Evolutionary conservation across 2,888 invertebrate genomes (phyloP), one percentile per base, ranked within the genome.

Genomic region (Eupithecia abbreviata): DNA sequence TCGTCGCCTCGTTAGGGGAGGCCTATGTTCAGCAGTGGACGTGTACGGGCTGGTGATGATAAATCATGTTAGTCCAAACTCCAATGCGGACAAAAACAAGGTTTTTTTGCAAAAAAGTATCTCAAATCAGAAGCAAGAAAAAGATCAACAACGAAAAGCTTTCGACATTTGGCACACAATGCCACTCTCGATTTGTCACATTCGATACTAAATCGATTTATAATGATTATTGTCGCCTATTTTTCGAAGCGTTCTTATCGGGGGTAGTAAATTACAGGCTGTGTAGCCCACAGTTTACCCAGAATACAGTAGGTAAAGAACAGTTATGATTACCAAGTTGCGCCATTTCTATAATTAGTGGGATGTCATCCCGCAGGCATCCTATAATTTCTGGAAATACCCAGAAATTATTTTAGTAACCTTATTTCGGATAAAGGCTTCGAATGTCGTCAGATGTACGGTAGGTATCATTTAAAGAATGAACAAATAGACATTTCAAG

Each of bases 231-330:
- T 82, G 73, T 78, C 76, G 79, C 80, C 77, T 80, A 79, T 81
- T 82, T 82, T 82, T 83, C 81, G 79, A 73, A 75, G 73, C 80
- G 76, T 71, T 79, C 80, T 84, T 86, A 84, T 86, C 85, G 77
- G 73, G 75, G 62, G 80, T 77, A 76, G 79, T 85, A 84, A 87
- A 87, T 87, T 83, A 84, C 84, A 70, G 45, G 55, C 43, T 43
- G 45, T 49, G 72, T 10, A 69, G 70, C 18, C 49, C 72, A 75
- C 70, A 77, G 77, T 69, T 18, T 42, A 65, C 15, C 13, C 12
- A 45, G 13, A 70, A 42, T 69, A 65, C 65, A 73, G 75, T 68
- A 62, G 47, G n/a, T 42, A 18, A 41, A 55, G 6, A n/a, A 3
- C 9, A 18, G 18, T 51, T 45, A 45, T 45, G 7, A 49, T 4